Conservation (phyloP, 2,797 vertebrate species). For the Falco cherrug region DNA sequence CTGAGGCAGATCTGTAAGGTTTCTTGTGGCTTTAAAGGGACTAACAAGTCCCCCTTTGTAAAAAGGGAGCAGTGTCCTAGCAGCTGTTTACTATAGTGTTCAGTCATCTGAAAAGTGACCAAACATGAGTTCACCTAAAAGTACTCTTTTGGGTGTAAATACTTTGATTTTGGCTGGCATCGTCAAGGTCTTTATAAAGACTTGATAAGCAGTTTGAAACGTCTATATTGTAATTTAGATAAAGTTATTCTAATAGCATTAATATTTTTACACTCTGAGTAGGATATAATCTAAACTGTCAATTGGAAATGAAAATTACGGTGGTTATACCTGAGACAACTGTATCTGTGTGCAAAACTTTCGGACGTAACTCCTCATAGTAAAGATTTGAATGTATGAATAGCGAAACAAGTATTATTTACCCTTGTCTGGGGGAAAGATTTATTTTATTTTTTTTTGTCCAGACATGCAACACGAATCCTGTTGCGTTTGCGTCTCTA, state of each 20-base stretch:
- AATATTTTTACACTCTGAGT: constrained; percentile 55
- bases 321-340: not conserved
- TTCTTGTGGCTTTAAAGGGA: constrained; percentile 50
- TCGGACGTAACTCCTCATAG: not conserved
- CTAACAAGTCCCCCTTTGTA: not conserved
- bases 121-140: constrained; percentile 16
- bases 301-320: not conserved
- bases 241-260: constrained; percentile 50
- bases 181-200: constrained; percentile 8
- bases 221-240: constrained; percentile 44
- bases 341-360: not conserved
- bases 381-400: not conserved
- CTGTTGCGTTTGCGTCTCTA: not conserved
- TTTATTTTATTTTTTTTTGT: not conserved
- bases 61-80: constrained; percentile 17
- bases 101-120: constrained; percentile 50
- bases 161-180: constrained; percentile 26
- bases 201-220: not conserved
- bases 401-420: constrained; percentile 5
- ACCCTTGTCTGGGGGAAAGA: not conserved
- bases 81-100: constrained; percentile 25
- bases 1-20: not conserved
- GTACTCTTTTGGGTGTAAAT: constrained; percentile 1
- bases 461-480: not conserved
- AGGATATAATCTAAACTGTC: not conserved